A percentile compares a stretch with the other conserved stretches of the same genome.
phyloP scores from a whole-genome alignment of 2,113 vertebrate genomes.

The Coreoperca whiteheadi region DNA sequence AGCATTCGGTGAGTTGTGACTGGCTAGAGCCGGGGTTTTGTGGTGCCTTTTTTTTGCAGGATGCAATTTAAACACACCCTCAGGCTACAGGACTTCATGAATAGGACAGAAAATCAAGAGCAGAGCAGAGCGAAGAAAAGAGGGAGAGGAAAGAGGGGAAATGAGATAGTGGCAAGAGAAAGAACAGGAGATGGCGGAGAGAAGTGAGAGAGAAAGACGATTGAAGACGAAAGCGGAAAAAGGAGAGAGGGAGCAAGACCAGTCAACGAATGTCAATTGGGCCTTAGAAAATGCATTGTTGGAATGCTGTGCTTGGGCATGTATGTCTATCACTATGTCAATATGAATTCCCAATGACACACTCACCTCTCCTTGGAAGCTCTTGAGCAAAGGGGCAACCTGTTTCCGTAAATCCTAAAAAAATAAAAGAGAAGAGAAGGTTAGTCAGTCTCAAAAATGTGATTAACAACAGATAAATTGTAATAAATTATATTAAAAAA shows the following conservation, averaged over 20 bases:
- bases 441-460: conserved; percentile 13
- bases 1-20: conserved; percentile 74
- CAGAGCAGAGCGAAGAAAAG: conserved; percentile 72
- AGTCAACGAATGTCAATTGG: conserved; percentile 60
- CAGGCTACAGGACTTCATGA: conserved; percentile 79
- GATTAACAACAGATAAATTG: conserved; percentile 21
- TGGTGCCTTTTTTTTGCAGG: conserved; percentile 73
- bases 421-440: conserved; percentile 2
- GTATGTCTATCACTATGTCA: conserved; percentile 33
- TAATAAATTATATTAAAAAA: too few species aligned
- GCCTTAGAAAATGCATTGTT: conserved; percentile 34
- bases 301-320: conserved; percentile 28
- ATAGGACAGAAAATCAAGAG: conserved; percentile 84
- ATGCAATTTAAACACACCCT: conserved; percentile 86
- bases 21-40: conserved; percentile 75
- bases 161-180: conserved; percentile 74
- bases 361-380: conserved; percentile 99
- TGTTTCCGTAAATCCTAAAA: conserved; percentile 97
- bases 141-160: conserved; percentile 74
- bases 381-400: conserved; percentile 98
- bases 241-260: conserved; percentile 21
- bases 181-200: conserved; percentile 54
- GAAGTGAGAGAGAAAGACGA: conserved; percentile 3
- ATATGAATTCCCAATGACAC: conserved; percentile 35
- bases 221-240: conserved; percentile 41